A percentile compares a stretch with the other conserved stretches of the same genome.
These are phyloP conservation scores for Apamea sordens DNA, from an alignment of 2,888 invertebrate genomes.

Conservation along the genomic window DNA sequence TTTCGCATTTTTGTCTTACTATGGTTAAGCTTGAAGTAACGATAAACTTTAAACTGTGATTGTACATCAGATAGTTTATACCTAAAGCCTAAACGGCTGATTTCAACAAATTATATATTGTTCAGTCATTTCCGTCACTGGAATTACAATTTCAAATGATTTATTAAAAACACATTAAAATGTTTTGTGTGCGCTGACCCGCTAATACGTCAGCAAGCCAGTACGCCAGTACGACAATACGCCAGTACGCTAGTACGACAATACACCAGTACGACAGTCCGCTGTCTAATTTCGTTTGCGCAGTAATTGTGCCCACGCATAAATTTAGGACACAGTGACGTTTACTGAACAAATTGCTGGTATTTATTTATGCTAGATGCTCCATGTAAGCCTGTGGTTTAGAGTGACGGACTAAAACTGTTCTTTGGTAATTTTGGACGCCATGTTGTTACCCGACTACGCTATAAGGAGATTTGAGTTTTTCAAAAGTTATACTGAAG, in stretches of 20 bases:
- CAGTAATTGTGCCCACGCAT: slow-evolving; percentile 54
- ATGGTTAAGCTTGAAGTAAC: neutral
- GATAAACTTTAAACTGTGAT: neutral
- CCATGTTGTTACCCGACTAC: slow-evolving; percentile 1
- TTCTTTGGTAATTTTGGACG: neutral
- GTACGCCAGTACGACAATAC: slow-evolving; percentile 30
- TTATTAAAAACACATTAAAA: slow-evolving; percentile 32
- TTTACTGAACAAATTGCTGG: slow-evolving; percentile 59
- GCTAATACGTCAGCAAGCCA: neutral
- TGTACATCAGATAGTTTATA: no score
- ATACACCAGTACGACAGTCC: slow-evolving; percentile 29
- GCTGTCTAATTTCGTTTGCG: slow-evolving; percentile 62
- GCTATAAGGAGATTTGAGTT: neutral
- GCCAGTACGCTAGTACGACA: slow-evolving; percentile 30
- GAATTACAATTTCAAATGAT: slow-evolving; percentile 25
- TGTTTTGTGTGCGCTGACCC: neutral
- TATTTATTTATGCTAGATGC: slow-evolving; percentile 48
- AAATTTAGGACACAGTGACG: slow-evolving; percentile 59
- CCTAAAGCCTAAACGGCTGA: neutral
- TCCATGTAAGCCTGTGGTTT: slow-evolving; percentile 21
- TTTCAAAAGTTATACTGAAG: neutral
- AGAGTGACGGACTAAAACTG: slow-evolving; percentile 11
- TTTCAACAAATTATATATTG: neutral
- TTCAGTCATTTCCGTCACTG: neutral
- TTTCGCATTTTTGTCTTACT: neutral